Percentiles rank a stretch among this genome's conserved stretches.
These are phyloP conservation scores for Ephestia elutella DNA, from an alignment of 1,140 invertebrate genomes.

Conservation along the genomic window DNA sequence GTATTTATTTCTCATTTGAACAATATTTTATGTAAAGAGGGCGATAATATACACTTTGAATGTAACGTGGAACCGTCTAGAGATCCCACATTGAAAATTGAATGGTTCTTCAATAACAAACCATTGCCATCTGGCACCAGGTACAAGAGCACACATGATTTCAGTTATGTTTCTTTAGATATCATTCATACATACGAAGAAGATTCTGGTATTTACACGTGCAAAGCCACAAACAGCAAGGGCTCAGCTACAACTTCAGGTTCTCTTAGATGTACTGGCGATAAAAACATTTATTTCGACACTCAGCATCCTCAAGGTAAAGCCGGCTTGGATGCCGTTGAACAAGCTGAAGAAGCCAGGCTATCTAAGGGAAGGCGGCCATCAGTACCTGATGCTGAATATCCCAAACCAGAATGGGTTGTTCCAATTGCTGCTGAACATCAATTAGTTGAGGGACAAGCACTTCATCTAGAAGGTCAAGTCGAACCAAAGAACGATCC, in stretches of 20 bases:
- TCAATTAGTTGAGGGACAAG: conserved; percentile 90
- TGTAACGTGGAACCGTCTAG: conserved; percentile 95
- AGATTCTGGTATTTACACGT: conserved; percentile 93
- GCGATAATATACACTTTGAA: conserved; percentile 94
- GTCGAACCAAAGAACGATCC: conserved; percentile 98
- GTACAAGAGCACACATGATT: conserved; percentile 91
- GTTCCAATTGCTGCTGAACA: conserved; percentile 87
- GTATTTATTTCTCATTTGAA: conserved; percentile 94
- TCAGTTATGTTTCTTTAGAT: conserved; percentile 90
- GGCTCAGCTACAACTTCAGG: conserved; percentile 92
- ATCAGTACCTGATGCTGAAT: conserved; percentile 81
- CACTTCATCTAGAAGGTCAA: conserved; percentile 93
- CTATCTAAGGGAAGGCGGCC: conserved; percentile 80
- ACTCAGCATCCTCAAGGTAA: conserved; percentile 94
- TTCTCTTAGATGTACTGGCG: conserved; percentile 86
- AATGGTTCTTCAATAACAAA: conserved; percentile 93
- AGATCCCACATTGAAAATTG: conserved; percentile 94
- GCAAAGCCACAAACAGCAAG: conserved; percentile 93
- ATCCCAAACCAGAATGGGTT: conserved; percentile 91
- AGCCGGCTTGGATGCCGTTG: conserved; percentile 88
- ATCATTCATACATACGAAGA: conserved; percentile 87
- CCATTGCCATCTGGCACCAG: conserved; percentile 85
- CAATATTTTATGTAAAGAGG: conserved; percentile 92
- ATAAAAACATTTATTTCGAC: conserved; percentile 85
- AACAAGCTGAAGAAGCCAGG: conserved; percentile 87